Conservation (phyloP, 2,888 invertebrate species). For the Melinopterus prodromus region DNA sequence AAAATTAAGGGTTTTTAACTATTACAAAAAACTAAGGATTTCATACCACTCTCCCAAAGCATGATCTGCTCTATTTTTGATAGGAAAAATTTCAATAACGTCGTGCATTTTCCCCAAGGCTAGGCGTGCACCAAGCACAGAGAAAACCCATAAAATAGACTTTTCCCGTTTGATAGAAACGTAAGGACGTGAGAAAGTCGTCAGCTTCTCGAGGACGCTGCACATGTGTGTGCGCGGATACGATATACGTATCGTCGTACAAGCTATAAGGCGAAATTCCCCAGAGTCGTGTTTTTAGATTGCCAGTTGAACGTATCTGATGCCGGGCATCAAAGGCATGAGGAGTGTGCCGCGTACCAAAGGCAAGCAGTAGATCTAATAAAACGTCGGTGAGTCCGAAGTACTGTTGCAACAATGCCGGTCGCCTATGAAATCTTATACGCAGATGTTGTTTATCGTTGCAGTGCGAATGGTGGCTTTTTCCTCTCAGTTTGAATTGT, state of each 20-base stretch:
- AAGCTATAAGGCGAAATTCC: background rate
- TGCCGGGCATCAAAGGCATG: background rate
- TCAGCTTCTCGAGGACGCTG: background rate
- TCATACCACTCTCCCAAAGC: no score
- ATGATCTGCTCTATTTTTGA: no score
- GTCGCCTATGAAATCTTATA: background rate
- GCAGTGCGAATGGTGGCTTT: background rate
- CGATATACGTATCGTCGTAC: background rate
- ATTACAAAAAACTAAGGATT: no score
- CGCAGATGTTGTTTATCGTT: background rate
- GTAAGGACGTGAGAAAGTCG: slow-evolving; percentile 4
- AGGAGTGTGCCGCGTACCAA: background rate
- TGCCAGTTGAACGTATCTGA: slow-evolving; percentile 4
- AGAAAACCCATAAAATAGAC: background rate
- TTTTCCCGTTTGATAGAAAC: background rate
- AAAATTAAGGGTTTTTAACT: no score
- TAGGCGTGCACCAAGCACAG: background rate
- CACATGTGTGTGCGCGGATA: background rate
- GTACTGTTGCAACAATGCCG: background rate
- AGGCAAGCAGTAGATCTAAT: background rate
- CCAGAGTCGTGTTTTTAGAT: background rate
- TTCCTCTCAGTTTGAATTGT: background rate
- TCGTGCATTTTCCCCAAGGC: background rate
- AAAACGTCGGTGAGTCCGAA: background rate
- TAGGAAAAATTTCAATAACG: no score